These are phyloP conservation scores for Grammomys surdaster DNA, from an alignment of 2,113 vertebrate genomes.

Conservation along the genomic window DNA sequence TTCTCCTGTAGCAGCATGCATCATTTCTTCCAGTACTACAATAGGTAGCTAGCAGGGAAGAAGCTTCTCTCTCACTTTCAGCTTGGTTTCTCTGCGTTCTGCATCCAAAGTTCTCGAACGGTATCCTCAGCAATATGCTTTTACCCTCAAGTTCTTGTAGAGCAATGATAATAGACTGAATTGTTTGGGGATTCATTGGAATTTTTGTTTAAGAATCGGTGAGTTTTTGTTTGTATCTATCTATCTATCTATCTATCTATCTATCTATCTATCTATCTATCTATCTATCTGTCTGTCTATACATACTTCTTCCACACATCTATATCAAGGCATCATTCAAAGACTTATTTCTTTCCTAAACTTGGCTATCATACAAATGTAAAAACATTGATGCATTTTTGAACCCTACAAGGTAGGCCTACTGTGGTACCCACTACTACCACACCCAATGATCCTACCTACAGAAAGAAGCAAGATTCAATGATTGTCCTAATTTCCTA, in stretches of 20 bases:
- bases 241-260: too few species aligned
- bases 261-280: too few species aligned
- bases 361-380: background rate
- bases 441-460: background rate
- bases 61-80: background rate
- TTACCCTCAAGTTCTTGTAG: background rate
- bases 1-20: background rate
- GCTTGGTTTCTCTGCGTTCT: background rate
- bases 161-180: background rate
- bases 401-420: background rate
- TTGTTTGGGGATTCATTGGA: background rate
- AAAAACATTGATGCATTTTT: background rate
- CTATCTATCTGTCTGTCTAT: too few species aligned
- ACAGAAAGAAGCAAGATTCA: background rate
- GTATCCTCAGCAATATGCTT: background rate
- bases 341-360: background rate
- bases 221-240: too few species aligned
- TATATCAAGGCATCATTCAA: background rate
- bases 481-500: background rate
- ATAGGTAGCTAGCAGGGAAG: background rate
- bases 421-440: background rate
- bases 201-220: background rate
- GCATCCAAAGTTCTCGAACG: accelerated
- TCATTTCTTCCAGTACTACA: background rate
- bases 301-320: background rate